phyloP scores from a whole-genome alignment of 2,113 vertebrate species.

The Takifugu bimaculatus region DNA sequence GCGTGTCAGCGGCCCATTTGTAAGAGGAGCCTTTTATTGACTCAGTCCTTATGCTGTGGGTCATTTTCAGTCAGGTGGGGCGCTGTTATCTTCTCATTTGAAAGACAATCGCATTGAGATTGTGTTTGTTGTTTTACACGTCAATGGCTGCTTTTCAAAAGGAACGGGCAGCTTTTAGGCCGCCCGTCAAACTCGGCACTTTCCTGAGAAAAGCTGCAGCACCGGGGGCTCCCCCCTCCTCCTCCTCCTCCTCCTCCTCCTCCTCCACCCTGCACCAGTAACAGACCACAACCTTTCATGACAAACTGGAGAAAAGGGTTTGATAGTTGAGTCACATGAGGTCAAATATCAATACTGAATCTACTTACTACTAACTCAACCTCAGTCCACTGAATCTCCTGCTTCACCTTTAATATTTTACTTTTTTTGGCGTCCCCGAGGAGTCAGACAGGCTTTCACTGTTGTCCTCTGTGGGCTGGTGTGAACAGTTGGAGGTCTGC shows the following conservation, averaged over 20 bases:
- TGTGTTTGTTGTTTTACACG: constrained; percentile 76
- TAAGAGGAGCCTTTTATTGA: constrained; percentile 62
- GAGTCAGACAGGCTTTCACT: neutral
- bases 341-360: neutral
- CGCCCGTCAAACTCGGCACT: constrained; percentile 52
- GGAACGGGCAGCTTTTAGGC: constrained; percentile 41
- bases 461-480: constrained; percentile 10
- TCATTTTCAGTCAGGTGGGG: constrained; percentile 63
- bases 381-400: neutral
- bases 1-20: constrained; percentile 53
- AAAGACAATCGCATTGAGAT: constrained; percentile 69
- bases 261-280: constrained; percentile 11
- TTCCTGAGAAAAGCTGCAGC: constrained; percentile 32
- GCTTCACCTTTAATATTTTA: neutral
- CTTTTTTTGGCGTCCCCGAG: neutral
- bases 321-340: neutral
- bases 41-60: constrained; percentile 63
- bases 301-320: neutral
- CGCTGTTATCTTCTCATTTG: constrained; percentile 67
- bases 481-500: constrained; percentile 49
- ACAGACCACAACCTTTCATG: neutral
- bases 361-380: neutral
- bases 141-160: constrained; percentile 68
- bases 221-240: constrained; percentile 1
- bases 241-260: neutral